phyloP scores from a whole-genome alignment of 2,797 vertebrate genomes.

The Agapornis canus region DNA sequence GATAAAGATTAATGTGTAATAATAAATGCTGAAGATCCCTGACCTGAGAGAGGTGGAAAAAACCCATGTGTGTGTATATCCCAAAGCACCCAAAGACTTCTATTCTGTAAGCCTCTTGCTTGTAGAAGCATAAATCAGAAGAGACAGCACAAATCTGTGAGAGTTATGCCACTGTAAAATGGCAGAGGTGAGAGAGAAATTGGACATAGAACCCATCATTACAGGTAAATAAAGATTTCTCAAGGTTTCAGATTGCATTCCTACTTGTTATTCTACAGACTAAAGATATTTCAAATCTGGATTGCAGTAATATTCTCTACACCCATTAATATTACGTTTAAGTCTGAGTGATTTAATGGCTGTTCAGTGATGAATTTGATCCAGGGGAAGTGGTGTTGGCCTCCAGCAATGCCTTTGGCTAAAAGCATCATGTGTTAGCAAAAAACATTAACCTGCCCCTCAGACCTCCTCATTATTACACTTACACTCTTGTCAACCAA shows the following conservation, averaged over 20 bases:
- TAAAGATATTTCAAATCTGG: constrained; percentile 32
- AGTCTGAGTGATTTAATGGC: constrained; percentile 70
- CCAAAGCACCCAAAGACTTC: background rate
- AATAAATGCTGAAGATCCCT: background rate
- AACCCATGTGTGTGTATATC: background rate
- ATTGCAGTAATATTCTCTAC: constrained; percentile 47
- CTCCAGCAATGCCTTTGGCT: constrained; percentile 78
- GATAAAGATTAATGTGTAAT: background rate
- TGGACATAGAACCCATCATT: background rate
- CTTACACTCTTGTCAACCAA: constrained; percentile 70
- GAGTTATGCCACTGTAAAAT: background rate
- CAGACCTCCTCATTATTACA: constrained; percentile 74
- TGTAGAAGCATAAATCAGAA: background rate
- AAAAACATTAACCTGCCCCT: constrained; percentile 63
- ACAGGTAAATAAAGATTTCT: constrained; percentile 23
- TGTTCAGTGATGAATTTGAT: constrained; percentile 64
- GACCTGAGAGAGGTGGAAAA: background rate
- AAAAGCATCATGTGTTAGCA: constrained; percentile 65
- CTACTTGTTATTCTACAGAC: background rate
- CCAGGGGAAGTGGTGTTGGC: constrained; percentile 66
- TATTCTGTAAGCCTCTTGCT: background rate
- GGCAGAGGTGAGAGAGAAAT: background rate
- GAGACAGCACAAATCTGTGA: background rate
- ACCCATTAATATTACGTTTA: constrained; percentile 62
- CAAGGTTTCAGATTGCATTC: background rate